Conservation (phyloP, 37 sponge, comb jelly and placozoan species). For the Oscarella lobularis region DNA sequence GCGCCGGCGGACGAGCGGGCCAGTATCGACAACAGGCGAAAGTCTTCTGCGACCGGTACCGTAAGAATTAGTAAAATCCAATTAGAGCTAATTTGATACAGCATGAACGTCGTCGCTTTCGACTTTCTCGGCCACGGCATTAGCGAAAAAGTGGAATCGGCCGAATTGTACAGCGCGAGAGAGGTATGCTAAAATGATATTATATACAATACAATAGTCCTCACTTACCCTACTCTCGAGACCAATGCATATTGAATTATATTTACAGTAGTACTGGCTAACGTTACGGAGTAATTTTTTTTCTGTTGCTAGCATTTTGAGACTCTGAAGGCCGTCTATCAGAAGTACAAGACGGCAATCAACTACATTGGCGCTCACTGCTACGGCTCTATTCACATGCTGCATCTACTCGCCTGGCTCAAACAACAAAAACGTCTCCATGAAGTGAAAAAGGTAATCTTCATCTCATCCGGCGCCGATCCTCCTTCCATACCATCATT, state of each 20-base stretch:
- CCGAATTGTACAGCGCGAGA: slow-evolving; percentile 33
- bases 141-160: slow-evolving; percentile 23
- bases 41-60: too few relatives aligned
- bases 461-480: background rate
- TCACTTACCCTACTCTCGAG: too few relatives aligned
- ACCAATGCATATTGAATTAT: too few relatives aligned
- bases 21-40: slow-evolving; percentile 57
- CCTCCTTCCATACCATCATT: background rate
- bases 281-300: background rate
- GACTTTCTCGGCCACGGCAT: slow-evolving; percentile 68
- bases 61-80: slow-evolving; percentile 7
- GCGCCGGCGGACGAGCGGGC: slow-evolving; percentile 55
- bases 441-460: background rate
- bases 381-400: slow-evolving; percentile 50
- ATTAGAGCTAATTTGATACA: background rate
- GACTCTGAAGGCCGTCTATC: slow-evolving; percentile 23
- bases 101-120: slow-evolving; percentile 36
- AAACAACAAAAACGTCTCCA: background rate
- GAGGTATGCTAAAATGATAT: slow-evolving; percentile 12
- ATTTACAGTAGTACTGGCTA: background rate
- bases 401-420: background rate
- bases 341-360: slow-evolving; percentile 11
- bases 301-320: slow-evolving; percentile 29
- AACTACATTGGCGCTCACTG: slow-evolving; percentile 41
- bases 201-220: too few relatives aligned